Conservation (phyloP, 2,888 invertebrate species). For the Stenurella melanura region DNA sequence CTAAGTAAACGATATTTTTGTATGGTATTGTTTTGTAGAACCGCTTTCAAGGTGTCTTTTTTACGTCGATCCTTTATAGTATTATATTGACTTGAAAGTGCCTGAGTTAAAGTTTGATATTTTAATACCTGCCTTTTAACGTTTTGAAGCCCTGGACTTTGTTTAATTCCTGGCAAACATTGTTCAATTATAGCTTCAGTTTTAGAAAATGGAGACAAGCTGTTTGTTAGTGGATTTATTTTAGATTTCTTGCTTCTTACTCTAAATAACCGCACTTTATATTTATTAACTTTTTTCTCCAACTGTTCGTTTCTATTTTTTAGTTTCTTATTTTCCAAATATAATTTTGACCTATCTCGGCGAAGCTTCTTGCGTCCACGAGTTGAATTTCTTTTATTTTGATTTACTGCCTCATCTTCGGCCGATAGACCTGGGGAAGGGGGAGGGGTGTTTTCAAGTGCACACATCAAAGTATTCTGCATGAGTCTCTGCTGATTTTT, state of each 20-base stretch:
- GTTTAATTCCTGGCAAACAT: background rate
- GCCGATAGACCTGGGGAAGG: background rate
- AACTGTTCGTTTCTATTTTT: background rate
- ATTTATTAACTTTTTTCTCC: background rate
- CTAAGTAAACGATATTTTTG: background rate
- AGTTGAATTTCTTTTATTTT: background rate
- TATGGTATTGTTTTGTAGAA: background rate
- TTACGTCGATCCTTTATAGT: background rate
- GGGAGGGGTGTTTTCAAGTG: background rate
- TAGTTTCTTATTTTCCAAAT: background rate
- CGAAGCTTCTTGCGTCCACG: background rate
- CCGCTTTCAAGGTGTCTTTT: background rate
- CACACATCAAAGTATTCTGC: background rate
- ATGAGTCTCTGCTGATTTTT: background rate
- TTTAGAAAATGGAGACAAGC: background rate
- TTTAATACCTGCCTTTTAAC: background rate
- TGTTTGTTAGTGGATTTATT: background rate
- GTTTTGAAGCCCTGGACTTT: background rate
- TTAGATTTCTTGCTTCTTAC: background rate
- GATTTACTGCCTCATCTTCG: background rate
- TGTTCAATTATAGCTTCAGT: background rate
- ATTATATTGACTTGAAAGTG: background rate
- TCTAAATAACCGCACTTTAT: background rate
- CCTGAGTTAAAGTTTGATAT: background rate
- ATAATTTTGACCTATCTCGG: background rate